phyloP scores from a whole-genome alignment of 2,797 vertebrate species.

The Geotria australis region DNA sequence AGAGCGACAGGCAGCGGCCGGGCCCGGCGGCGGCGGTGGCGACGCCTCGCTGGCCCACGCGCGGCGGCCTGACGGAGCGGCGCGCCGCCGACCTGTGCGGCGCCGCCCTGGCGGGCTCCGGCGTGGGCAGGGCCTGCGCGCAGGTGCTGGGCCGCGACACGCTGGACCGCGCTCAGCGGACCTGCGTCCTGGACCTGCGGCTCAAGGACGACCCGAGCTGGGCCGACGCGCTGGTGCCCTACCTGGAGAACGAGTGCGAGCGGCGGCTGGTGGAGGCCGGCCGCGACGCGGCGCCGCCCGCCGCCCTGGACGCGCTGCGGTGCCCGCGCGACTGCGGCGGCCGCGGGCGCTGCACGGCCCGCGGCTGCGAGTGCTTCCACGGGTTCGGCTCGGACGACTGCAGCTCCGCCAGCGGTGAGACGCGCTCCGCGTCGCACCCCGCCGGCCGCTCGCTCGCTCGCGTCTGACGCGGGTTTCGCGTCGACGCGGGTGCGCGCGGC shows the following conservation, averaged over 20 bases:
- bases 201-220: conserved; percentile 24
- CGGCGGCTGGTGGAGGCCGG: conserved; percentile 13
- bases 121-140: conserved; percentile 12
- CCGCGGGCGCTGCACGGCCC: conserved; percentile 17
- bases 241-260: conserved; percentile 41
- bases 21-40: too few species aligned
- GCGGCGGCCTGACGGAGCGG: too few species aligned
- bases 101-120: conserved; percentile 16
- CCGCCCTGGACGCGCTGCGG: conserved; percentile 11
- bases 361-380: conserved; percentile 21
- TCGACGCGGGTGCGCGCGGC: too few species aligned
- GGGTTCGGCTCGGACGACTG: conserved; percentile 24
- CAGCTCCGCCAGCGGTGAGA: conserved; percentile 20
- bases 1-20: too few species aligned
- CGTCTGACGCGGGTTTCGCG: too few species aligned
- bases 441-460: too few species aligned
- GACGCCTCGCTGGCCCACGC: too few species aligned
- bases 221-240: conserved; percentile 14
- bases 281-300: background rate
- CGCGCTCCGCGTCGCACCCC: too few species aligned
- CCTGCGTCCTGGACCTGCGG: conserved; percentile 25
- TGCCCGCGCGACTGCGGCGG: conserved; percentile 21
- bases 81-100: conserved; percentile 5
- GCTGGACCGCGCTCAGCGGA: conserved; percentile 16
- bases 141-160: conserved; percentile 11